These are phyloP conservation scores for Zootermopsis nevadensis DNA, from an alignment of 2,888 invertebrate species.

Conservation along the genomic window DNA sequence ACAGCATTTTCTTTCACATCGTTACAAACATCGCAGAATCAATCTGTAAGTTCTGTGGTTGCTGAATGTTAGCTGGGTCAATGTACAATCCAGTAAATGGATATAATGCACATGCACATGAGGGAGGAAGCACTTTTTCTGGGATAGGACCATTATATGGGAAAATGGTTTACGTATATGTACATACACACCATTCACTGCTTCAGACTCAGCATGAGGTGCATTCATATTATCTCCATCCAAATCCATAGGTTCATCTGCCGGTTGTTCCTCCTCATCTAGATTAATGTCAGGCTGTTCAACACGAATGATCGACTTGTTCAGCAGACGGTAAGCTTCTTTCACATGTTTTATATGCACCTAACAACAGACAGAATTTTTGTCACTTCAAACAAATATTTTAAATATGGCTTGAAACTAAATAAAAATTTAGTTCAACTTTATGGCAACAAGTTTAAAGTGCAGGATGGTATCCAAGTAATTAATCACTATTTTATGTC, in stretches of 20 bases:
- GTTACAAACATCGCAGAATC: too few relatives aligned
- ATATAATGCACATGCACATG: neutral
- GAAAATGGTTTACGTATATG: neutral
- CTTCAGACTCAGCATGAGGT: neutral
- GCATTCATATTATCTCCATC: conserved; percentile 61
- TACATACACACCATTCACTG: neutral
- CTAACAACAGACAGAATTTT: neutral
- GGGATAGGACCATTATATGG: neutral
- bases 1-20: too few relatives aligned
- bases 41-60: too few relatives aligned
- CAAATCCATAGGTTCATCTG: conserved; percentile 64
- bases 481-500: too few relatives aligned
- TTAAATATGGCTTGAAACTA: too few relatives aligned
- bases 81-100: too few relatives aligned
- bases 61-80: too few relatives aligned
- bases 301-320: conserved; percentile 96
- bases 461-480: too few relatives aligned
- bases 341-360: conserved; percentile 78
- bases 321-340: conserved; percentile 90
- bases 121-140: neutral
- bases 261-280: conserved; percentile 80
- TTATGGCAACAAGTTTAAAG: too few relatives aligned
- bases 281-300: conserved; percentile 97
- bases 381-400: too few relatives aligned
- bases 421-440: too few relatives aligned